Conservation (phyloP, 2,888 invertebrate species). For the Drosophila mimetica region DNA sequence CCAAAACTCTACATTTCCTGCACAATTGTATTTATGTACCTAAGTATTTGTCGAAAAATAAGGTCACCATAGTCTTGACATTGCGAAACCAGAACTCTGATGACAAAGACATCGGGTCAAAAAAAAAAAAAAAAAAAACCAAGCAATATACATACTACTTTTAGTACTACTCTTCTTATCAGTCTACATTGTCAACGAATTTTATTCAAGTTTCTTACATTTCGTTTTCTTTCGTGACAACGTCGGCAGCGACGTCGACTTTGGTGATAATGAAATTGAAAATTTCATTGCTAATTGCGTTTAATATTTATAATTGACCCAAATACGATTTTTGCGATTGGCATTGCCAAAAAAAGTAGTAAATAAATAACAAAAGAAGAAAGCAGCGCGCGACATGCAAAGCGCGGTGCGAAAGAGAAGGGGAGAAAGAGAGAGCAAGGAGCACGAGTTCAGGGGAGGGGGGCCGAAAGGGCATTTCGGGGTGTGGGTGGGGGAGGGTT, state of each 20-base stretch:
- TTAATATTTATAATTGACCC: constrained; percentile 78
- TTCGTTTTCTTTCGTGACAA: constrained; percentile 9
- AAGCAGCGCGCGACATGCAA: constrained; percentile 33
- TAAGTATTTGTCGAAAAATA: constrained; percentile 43
- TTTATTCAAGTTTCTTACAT: constrained; percentile 16
- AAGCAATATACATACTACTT: not conserved
- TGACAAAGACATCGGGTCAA: constrained; percentile 10
- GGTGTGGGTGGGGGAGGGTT: no score
- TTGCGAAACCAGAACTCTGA: constrained; percentile 46
- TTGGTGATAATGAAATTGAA: constrained; percentile 76
- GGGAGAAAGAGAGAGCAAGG: not conserved
- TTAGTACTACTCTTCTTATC: constrained; percentile 17
- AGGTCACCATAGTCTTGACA: constrained; percentile 75
- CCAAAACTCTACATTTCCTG: no score
- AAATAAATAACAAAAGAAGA: constrained; percentile 26
- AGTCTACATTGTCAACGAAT: constrained; percentile 28
- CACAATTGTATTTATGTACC: not conserved
- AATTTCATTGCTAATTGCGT: constrained; percentile 80
- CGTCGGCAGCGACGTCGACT: constrained; percentile 23
- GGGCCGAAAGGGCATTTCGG: no score
- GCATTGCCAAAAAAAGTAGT: constrained; percentile 56
- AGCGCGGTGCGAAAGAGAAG: constrained; percentile 5
- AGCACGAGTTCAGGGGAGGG: constrained; percentile 8
- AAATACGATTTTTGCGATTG: constrained; percentile 70
- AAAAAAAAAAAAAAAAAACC: constrained; percentile 5